A percentile compares a stretch with the other conserved stretches of the same genome.
phyloP scores from a whole-genome alignment of 1,140 invertebrate species.

The Drosophila lacteicornis region DNA sequence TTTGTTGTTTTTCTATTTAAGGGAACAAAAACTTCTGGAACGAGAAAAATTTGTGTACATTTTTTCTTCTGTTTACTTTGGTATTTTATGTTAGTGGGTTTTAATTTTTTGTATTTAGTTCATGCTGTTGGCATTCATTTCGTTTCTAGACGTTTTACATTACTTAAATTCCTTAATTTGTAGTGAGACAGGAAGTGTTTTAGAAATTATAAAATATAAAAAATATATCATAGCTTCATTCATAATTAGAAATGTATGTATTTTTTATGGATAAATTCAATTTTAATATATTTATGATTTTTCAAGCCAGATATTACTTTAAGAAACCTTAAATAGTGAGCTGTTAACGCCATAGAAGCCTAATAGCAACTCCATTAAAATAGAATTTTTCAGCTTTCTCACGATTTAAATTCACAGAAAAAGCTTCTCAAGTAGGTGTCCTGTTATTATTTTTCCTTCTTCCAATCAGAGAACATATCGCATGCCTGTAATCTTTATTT shows the following conservation, averaged over 20 bases:
- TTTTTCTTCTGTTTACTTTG: slow-evolving; percentile 8
- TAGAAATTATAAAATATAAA: neutral
- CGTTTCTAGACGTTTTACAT: neutral
- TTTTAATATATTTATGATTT: neutral
- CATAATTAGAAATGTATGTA: no score
- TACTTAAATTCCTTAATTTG: slow-evolving; percentile 4
- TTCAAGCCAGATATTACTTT: neutral
- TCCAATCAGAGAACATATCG: slow-evolving; percentile 24
- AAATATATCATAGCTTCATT: no score
- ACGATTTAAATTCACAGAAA: neutral
- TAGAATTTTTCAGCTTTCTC: neutral
- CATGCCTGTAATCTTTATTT: slow-evolving; percentile 31
- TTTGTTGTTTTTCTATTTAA: slow-evolving; percentile 42
- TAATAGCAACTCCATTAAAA: neutral
- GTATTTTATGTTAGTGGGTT: slow-evolving; percentile 12
- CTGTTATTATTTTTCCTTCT: slow-evolving; percentile 5
- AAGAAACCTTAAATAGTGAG: no score
- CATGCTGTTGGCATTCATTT: slow-evolving; percentile 6
- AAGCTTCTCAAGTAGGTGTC: neutral
- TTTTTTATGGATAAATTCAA: no score
- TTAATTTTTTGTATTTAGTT: slow-evolving; percentile 24
- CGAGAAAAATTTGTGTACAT: slow-evolving; percentile 15
- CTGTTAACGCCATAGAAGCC: no score
- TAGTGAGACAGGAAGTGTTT: neutral
- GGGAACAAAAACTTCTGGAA: slow-evolving; percentile 29